phyloP scores from a whole-genome alignment of 2,113 vertebrate species.

The Psophia crepitans region DNA sequence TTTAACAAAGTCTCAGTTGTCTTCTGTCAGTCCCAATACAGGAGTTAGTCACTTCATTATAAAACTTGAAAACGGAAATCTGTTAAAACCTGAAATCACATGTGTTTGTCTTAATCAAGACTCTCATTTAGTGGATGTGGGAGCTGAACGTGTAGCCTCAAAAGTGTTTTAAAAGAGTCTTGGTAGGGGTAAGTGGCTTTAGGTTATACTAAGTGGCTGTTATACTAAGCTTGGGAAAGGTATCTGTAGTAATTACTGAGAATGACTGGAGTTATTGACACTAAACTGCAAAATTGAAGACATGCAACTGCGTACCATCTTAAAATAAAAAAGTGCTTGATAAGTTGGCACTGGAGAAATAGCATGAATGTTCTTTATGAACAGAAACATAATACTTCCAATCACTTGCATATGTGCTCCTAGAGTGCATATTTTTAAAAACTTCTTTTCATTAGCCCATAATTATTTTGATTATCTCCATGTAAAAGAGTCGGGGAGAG shows the following conservation, averaged over 20 bases:
- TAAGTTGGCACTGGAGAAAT: neutral
- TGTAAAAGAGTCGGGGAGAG: neutral
- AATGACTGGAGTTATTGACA: neutral
- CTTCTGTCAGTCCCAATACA: slow-evolving; percentile 88
- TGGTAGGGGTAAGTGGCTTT: neutral
- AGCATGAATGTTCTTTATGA: neutral
- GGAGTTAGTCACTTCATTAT: slow-evolving; percentile 89
- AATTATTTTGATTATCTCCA: neutral
- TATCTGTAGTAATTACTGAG: neutral
- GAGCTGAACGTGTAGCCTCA: slow-evolving; percentile 30
- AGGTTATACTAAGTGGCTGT: too few relatives aligned
- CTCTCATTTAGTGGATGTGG: slow-evolving; percentile 77
- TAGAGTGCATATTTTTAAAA: neutral
- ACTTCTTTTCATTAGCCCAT: neutral
- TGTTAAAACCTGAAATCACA: slow-evolving; percentile 51
- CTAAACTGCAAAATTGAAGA: neutral
- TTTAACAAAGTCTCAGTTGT: slow-evolving; percentile 76
- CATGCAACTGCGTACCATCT: neutral
- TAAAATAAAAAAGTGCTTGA: too few relatives aligned
- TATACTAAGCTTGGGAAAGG: neutral
- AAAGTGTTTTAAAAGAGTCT: slow-evolving; percentile 24
- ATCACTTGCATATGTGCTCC: neutral
- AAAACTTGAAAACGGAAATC: slow-evolving; percentile 64
- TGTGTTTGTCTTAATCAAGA: slow-evolving; percentile 89
- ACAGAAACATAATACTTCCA: neutral